Conservation (phyloP, 1,140 invertebrate species). For the Drosophila takahashii region DNA sequence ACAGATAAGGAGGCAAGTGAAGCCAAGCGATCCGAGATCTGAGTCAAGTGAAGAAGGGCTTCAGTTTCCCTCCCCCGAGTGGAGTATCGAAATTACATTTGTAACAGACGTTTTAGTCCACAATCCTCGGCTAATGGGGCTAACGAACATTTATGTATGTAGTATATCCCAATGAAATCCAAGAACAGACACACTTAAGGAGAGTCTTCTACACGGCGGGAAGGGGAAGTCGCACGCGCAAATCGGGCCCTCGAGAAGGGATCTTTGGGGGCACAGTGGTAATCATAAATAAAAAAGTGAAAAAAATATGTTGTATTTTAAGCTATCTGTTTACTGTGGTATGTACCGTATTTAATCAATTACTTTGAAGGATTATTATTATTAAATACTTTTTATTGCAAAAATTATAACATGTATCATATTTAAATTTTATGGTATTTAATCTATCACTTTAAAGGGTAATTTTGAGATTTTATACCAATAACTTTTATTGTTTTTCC, state of each 20-base stretch:
- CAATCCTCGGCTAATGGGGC: slow-evolving; percentile 9
- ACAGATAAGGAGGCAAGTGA: slow-evolving; percentile 13
- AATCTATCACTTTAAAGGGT: not conserved
- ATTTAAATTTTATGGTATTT: not conserved
- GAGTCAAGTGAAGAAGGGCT: slow-evolving; percentile 16
- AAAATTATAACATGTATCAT: no score
- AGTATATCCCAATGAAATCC: slow-evolving; percentile 31
- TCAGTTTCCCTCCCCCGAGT: slow-evolving; percentile 28
- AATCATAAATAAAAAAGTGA: not conserved
- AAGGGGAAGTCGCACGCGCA: slow-evolving; percentile 40
- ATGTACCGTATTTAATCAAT: no score
- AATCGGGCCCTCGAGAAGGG: not conserved
- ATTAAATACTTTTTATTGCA: no score
- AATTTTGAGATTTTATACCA: no score
- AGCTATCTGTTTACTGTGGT: no score
- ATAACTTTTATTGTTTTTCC: no score
- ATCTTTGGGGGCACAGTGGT: slow-evolving; percentile 18
- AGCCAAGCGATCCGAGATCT: slow-evolving; percentile 11
- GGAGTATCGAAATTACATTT: slow-evolving; percentile 67
- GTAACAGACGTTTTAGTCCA: slow-evolving; percentile 43
- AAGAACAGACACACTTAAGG: slow-evolving; percentile 49
- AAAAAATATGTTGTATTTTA: no score
- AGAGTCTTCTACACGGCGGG: not conserved
- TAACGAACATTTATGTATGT: slow-evolving; percentile 3
- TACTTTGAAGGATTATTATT: no score